Conservation (phyloP, 2,113 vertebrate genomes). For the Pelobates fuscus region DNA sequence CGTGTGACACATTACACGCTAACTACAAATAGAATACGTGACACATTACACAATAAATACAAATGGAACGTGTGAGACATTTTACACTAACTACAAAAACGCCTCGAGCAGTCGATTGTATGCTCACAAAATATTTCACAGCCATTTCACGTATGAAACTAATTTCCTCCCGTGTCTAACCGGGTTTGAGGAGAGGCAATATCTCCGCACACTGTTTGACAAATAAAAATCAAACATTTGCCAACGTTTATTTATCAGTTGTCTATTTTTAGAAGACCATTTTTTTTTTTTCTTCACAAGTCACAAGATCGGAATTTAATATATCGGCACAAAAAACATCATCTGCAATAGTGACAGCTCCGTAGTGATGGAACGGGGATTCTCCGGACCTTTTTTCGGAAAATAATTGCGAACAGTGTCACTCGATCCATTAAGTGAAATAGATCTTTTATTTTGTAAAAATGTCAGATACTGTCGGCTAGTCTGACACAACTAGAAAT, state of each 20-base stretch:
- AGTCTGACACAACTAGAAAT: too few relatives aligned
- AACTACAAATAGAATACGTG: not conserved
- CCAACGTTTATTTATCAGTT: slow-evolving; percentile 9
- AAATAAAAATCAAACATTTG: slow-evolving; percentile 37
- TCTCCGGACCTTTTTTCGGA: not conserved
- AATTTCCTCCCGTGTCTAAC: slow-evolving; percentile 16
- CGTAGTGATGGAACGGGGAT: slow-evolving; percentile 32
- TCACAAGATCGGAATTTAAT: slow-evolving; percentile 34
- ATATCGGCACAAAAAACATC: slow-evolving; percentile 28
- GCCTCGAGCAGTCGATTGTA: slow-evolving; percentile 1
- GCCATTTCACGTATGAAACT: slow-evolving; percentile 8
- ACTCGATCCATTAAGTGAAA: not conserved
- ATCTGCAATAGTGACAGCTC: slow-evolving; percentile 13
- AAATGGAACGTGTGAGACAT: not conserved
- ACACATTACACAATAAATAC: not conserved
- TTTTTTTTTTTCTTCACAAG: slow-evolving; percentile 13
- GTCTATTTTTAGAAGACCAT: slow-evolving; percentile 3
- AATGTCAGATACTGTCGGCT: too few relatives aligned
- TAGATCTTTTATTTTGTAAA: too few relatives aligned
- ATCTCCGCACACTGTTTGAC: not conserved
- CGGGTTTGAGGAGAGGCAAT: not conserved
- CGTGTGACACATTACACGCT: not conserved
- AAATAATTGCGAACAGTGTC: slow-evolving; percentile 37
- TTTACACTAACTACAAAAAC: not conserved
- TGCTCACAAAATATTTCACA: slow-evolving; percentile 38